Base-by-base conservation (phyloP, 2,113 vertebrate genomes). In the Phyllopteryx taeniolatus region DNA sequence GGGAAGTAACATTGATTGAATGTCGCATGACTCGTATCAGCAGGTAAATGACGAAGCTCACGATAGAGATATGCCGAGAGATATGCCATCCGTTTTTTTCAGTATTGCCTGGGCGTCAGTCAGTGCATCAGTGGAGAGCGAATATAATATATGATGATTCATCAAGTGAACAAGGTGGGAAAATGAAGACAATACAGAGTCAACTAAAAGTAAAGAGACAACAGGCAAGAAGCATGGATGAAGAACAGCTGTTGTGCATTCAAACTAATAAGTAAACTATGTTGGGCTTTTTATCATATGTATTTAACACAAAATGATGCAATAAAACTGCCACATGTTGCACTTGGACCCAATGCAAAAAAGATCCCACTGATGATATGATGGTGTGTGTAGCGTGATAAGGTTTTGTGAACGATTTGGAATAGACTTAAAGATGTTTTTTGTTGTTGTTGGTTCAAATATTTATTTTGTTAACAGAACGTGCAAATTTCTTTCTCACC, bases 1-100 rank as follows among this genome's bases (percentile, higher is more conserved):
- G 72, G 77, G 81, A 68, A 86, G 86, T 77, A 87, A 84, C 79
- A 82, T 70, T 69, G 83, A 87, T 86, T 86, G 77, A 85, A 70
- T 84, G 74, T 60, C 54, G 68, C 79, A 79, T 74, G 79, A 67
- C 75, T 85, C 74, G 79, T 39, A 73, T 66, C 75, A 68, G 44
- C 68, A 68, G 77, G 74, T 86, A 73, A 85, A 68, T 79, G 78
- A 76, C 82, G 74, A 75, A 70, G 70, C 82, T 81, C 83, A 73
- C 76, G 74, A 68, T 73, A 8, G 31, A 35, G 31, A 61, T 61
- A 1, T 68, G 82, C 70, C 63, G 75, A 72, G 85, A 83, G 79
- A 86, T 79, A 85, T 79, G 83, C 59, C 62, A 22, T 59, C 56
- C 81, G 76, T 86, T 87, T 39, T 85, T 81, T 72, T 63, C 3